phyloP scores from a whole-genome alignment of 2,888 invertebrate genomes.

The Drosophila ezoana region DNA sequence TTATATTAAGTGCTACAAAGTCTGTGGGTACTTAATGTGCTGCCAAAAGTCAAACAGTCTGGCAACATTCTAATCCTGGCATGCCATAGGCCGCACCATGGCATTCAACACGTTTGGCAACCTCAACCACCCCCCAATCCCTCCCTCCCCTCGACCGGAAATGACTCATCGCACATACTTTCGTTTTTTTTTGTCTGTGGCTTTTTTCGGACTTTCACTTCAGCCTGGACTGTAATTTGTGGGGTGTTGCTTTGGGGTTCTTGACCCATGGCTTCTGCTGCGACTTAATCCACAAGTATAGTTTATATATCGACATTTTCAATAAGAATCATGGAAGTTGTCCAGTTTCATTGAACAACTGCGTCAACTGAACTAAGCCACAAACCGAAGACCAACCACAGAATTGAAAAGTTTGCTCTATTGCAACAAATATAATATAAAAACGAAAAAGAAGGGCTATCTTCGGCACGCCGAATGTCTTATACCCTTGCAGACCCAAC shows the following conservation, averaged over 20 bases:
- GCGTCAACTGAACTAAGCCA: not conserved
- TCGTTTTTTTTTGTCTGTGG: conserved; percentile 32
- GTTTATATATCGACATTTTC: too few species aligned
- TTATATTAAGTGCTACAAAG: conserved; percentile 20
- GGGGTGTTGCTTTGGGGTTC: conserved; percentile 47
- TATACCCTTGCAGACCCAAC: too few species aligned
- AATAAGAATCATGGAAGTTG: not conserved
- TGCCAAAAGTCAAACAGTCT: conserved; percentile 25
- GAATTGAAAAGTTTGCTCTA: conserved; percentile 27
- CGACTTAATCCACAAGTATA: too few species aligned
- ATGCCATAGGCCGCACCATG: conserved; percentile 14
- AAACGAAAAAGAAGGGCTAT: not conserved
- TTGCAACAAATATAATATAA: conserved; percentile 26
- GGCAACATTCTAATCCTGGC: not conserved
- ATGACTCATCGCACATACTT: conserved; percentile 65
- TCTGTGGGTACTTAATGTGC: conserved; percentile 29
- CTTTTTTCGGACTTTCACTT: conserved; percentile 33
- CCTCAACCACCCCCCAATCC: conserved; percentile 2
- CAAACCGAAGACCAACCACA: conserved; percentile 18
- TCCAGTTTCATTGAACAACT: not conserved
- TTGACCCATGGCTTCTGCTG: conserved; percentile 51
- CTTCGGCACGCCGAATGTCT: too few species aligned
- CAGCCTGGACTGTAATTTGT: conserved; percentile 29
- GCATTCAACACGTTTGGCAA: conserved; percentile 55
- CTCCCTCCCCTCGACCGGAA: conserved; percentile 37